Conservation (phyloP, 2,113 vertebrate genomes). For the Gobio gobio region DNA sequence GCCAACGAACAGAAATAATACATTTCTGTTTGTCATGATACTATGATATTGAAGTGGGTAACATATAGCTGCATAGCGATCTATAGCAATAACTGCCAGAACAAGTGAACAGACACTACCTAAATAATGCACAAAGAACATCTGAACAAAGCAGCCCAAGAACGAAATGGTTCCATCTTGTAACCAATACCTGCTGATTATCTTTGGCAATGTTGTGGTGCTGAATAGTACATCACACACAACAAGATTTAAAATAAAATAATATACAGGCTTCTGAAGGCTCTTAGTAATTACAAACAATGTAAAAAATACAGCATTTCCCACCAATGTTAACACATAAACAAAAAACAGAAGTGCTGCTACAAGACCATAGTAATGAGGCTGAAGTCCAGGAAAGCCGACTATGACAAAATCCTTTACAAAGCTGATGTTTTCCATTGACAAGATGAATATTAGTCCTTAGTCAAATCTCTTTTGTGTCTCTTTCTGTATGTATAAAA, state of each 20-base stretch:
- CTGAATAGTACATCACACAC: slow-evolving; percentile 42
- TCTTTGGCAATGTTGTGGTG: slow-evolving; percentile 65
- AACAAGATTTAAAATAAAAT: slow-evolving; percentile 64
- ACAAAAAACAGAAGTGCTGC: slow-evolving; percentile 36
- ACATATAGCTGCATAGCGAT: slow-evolving; percentile 69
- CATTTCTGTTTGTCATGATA: slow-evolving; percentile 61
- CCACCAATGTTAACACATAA: slow-evolving; percentile 53
- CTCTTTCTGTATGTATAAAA: slow-evolving; percentile 6
- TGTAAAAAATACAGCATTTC: slow-evolving; percentile 51
- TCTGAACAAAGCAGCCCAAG: slow-evolving; percentile 59
- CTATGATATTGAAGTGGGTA: slow-evolving; percentile 63
- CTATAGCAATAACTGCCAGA: slow-evolving; percentile 69
- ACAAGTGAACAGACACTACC: slow-evolving; percentile 59
- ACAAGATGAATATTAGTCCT: background rate
- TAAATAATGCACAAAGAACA: slow-evolving; percentile 63
- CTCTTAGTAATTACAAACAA: slow-evolving; percentile 44
- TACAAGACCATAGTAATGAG: background rate
- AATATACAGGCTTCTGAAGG: slow-evolving; percentile 69
- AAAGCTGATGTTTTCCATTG: background rate
- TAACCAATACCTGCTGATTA: slow-evolving; percentile 62
- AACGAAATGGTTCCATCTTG: slow-evolving; percentile 56
- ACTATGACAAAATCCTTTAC: slow-evolving; percentile 1
- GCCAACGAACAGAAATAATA: slow-evolving; percentile 54
- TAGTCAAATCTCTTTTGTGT: background rate
- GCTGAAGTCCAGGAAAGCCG: slow-evolving; percentile 5